These are phyloP conservation scores for Drosophila rellima DNA, from an alignment of 2,888 invertebrate genomes.

Conservation along the genomic window DNA sequence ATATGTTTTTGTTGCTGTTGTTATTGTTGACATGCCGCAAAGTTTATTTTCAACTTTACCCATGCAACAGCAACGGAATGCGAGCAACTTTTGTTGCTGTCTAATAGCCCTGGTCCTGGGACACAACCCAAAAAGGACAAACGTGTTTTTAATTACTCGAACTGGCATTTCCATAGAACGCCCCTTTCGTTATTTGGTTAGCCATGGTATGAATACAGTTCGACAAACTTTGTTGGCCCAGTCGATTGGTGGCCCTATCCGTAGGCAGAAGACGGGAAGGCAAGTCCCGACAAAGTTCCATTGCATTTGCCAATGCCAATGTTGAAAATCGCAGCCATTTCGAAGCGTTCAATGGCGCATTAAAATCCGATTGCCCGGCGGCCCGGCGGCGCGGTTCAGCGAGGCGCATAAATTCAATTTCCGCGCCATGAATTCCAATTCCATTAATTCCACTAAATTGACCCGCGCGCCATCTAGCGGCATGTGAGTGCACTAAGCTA, in stretches of 20 bases:
- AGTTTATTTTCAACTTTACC: conserved; percentile 81
- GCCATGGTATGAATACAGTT: conserved; percentile 40
- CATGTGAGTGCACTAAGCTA: conserved; percentile 82
- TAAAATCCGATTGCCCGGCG: conserved; percentile 79
- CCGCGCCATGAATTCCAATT: conserved; percentile 86
- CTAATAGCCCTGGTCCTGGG: conserved; percentile 51
- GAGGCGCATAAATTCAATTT: conserved; percentile 83
- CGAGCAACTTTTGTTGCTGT: conserved; percentile 62
- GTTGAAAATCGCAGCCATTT: conserved; percentile 72
- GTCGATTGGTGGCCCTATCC: neutral
- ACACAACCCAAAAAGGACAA: conserved; percentile 63
- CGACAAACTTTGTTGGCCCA: conserved; percentile 42
- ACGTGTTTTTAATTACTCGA: conserved; percentile 83
- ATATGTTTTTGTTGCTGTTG: conserved; percentile 28
- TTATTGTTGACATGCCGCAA: conserved; percentile 70
- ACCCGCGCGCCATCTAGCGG: conserved; percentile 82
- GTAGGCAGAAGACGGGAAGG: neutral
- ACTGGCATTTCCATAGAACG: conserved; percentile 46
- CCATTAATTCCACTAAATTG: conserved; percentile 86
- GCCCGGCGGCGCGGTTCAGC: conserved; percentile 58
- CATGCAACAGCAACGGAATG: conserved; percentile 67
- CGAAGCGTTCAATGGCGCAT: conserved; percentile 83
- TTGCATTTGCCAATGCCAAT: conserved; percentile 58
- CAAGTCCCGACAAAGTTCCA: conserved; percentile 4
- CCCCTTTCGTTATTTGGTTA: conserved; percentile 49